phyloP scores from a whole-genome alignment of 2,113 vertebrate genomes.

The Rhizomys pruinosus region DNA sequence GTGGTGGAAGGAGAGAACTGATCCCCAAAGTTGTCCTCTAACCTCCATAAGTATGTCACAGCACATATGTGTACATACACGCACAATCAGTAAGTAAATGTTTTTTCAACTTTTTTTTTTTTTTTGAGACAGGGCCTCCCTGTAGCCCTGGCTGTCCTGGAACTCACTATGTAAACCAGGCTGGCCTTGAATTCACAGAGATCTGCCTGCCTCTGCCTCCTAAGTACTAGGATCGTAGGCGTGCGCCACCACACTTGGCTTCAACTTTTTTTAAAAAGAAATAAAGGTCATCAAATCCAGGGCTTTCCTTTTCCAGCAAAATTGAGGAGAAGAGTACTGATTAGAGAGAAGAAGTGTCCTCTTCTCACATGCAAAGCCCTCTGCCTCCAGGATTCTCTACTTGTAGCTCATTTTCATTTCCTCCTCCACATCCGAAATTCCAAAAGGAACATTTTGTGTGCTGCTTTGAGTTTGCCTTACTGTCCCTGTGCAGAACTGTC shows the following conservation, averaged over 20 bases:
- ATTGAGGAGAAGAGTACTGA: neutral
- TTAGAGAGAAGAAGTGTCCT: neutral
- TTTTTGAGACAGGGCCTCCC: no score
- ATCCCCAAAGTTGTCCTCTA: conserved; percentile 69
- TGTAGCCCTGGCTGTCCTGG: no score
- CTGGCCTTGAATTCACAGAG: no score
- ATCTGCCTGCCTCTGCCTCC: no score
- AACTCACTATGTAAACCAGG: no score
- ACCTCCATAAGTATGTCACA: neutral
- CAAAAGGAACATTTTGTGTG: neutral
- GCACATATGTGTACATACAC: neutral
- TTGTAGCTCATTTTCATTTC: neutral
- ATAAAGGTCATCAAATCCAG: neutral
- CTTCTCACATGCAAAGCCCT: neutral
- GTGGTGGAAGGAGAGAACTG: neutral
- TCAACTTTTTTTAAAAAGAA: neutral
- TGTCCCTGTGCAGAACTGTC: neutral
- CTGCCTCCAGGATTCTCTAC: neutral
- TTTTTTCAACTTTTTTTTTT: neutral
- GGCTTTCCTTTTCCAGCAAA: neutral
- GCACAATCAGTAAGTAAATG: neutral
- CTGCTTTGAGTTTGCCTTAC: neutral
- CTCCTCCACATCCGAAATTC: neutral
- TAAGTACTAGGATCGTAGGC: no score
- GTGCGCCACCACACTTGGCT: no score